A percentile compares a stretch with the other conserved stretches of the same genome.
Evolutionary conservation across 1,140 invertebrate genomes (phyloP).

Genomic region (Bombus terrestris): DNA sequence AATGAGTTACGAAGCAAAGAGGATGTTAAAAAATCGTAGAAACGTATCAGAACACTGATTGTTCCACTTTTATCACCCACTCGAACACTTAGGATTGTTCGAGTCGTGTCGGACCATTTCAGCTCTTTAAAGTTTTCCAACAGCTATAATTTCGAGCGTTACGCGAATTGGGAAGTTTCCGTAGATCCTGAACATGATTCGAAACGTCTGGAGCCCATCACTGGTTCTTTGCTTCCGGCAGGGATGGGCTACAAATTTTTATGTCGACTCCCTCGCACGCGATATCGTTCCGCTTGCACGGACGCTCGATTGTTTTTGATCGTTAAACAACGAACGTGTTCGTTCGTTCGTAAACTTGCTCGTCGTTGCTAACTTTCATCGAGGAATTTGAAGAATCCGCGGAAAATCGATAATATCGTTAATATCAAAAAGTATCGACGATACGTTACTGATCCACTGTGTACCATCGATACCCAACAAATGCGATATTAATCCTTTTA

Average conservation of each 20-base stretch:
- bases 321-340: constrained; percentile 20
- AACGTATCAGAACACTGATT: not conserved
- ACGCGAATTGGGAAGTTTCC: constrained; percentile 25
- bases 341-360: not conserved
- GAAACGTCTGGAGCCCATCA: constrained; percentile 4
- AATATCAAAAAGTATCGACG: not conserved
- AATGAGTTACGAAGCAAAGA: not conserved
- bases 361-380: constrained; percentile 34
- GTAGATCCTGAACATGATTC: not conserved
- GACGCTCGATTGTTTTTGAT: constrained; percentile 35
- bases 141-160: constrained; percentile 25
- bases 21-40: not conserved
- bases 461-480: not conserved
- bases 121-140: constrained; percentile 13
- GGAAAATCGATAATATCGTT: not conserved
- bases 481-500: not conserved
- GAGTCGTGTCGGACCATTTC: not conserved
- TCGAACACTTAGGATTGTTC: not conserved
- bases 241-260: constrained; percentile 47
- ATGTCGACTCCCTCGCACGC: constrained; percentile 34
- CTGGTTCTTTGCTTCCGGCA: not conserved
- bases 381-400: not conserved
- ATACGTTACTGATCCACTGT: not conserved
- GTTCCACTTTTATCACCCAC: not conserved
- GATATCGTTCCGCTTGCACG: constrained; percentile 16